These are phyloP conservation scores for Anolis apletophallus DNA, from an alignment of 2,797 vertebrate species.

Conservation along the genomic window DNA sequence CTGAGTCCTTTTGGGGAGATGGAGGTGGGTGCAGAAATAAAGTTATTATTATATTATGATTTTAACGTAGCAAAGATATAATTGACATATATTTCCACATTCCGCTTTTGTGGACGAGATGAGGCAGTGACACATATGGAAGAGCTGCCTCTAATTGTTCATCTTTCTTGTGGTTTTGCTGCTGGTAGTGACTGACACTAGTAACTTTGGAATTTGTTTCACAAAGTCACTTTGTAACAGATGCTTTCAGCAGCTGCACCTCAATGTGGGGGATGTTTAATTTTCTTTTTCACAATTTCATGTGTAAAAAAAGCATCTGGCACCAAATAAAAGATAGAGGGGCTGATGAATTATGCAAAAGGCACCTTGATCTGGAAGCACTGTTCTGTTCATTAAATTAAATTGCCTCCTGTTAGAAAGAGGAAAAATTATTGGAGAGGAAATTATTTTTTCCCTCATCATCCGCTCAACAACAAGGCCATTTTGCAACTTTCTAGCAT, in stretches of 20 bases:
- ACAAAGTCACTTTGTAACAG: constrained; percentile 34
- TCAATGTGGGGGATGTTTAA: constrained; percentile 38
- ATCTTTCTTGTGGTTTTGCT: not conserved
- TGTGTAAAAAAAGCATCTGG: constrained; percentile 50
- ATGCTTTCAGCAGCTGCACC: constrained; percentile 66
- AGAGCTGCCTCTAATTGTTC: not conserved
- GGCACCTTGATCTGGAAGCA: constrained; percentile 53
- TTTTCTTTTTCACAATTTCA: constrained; percentile 51
- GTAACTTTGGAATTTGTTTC: constrained; percentile 37
- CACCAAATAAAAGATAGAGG: constrained; percentile 51
- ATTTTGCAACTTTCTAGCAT: not conserved
- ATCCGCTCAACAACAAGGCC: constrained; percentile 1
- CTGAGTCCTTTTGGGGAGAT: too few relatives aligned
- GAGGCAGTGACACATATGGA: not conserved
- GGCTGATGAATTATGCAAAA: constrained; percentile 64
- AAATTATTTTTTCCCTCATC: constrained; percentile 22
- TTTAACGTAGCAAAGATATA: not conserved
- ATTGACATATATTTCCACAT: not conserved
- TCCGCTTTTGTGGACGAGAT: not conserved
- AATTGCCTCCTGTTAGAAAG: constrained; percentile 45
- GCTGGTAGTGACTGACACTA: constrained; percentile 7
- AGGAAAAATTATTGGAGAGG: not conserved
- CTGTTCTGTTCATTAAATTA: constrained; percentile 56
- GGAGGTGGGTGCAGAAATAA: too few relatives aligned
- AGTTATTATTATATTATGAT: not conserved